Evolutionary conservation across 2,797 vertebrate genomes (phyloP).

Genomic region (Nyctalus aviator): DNA sequence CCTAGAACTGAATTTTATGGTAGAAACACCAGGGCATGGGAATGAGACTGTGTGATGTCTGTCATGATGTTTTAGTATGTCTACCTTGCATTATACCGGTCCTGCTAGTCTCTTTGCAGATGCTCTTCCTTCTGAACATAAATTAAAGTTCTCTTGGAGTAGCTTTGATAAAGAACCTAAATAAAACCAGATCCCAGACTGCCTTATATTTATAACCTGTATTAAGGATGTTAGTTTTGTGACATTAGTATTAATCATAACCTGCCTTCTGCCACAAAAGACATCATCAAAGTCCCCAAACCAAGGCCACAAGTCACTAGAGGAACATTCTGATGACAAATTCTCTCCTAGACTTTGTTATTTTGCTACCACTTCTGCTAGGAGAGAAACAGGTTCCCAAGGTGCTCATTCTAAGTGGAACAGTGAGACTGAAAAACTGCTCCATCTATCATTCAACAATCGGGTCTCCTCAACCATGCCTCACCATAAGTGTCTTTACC

Average conservation of each 20-base stretch:
- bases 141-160: slow-evolving; percentile 34
- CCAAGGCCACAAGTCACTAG: slow-evolving; percentile 41
- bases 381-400: slow-evolving; percentile 20
- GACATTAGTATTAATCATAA: slow-evolving; percentile 60
- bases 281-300: slow-evolving; percentile 43
- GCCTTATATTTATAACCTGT: slow-evolving; percentile 43
- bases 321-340: slow-evolving; percentile 63
- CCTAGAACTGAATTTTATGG: not conserved
- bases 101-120: not conserved
- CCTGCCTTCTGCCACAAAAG: slow-evolving; percentile 53
- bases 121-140: slow-evolving; percentile 25
- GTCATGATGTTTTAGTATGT: not conserved
- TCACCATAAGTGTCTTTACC: not conserved
- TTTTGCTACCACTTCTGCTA: not conserved
- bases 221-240: slow-evolving; percentile 1
- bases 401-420: not conserved
- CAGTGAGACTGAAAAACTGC: not conserved
- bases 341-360: slow-evolving; percentile 13
- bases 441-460: not conserved
- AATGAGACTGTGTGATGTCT: not conserved
- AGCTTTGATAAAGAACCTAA: slow-evolving; percentile 48
- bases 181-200: not conserved
- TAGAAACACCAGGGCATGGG: not conserved
- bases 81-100: not conserved
- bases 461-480: not conserved